phyloP scores from a whole-genome alignment of 2,797 vertebrate genomes.

The Gephyroberyx darwinii region DNA sequence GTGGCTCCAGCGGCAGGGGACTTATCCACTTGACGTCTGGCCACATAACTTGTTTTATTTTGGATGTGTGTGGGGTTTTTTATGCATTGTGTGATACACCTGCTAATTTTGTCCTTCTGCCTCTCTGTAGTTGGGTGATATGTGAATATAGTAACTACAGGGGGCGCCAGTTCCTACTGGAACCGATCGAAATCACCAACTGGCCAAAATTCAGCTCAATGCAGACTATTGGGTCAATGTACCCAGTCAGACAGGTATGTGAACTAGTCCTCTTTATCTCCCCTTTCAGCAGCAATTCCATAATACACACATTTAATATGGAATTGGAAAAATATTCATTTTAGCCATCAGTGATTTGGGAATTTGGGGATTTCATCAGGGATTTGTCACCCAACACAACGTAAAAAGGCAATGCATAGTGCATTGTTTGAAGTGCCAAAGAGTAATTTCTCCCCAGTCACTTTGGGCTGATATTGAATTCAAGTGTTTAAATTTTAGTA shows the following conservation, averaged over 20 bases:
- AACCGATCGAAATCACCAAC: constrained; percentile 90
- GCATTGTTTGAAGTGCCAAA: neutral
- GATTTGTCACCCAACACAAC: neutral
- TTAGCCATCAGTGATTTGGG: neutral
- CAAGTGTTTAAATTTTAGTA: too few relatives aligned
- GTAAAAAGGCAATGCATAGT: neutral
- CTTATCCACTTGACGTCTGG: too few relatives aligned
- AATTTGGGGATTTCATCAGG: too few relatives aligned
- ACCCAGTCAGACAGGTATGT: constrained; percentile 89
- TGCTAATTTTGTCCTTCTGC: neutral
- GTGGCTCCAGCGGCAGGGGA: too few relatives aligned
- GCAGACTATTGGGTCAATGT: constrained; percentile 88
- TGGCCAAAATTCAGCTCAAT: constrained; percentile 92
- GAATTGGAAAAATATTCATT: neutral
- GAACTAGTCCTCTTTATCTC: neutral
- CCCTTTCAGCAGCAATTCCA: neutral
- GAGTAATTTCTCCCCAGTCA: neutral
- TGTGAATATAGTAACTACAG: constrained; percentile 94
- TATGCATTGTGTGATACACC: neutral
- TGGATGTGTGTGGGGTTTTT: neutral
- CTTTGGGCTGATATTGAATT: neutral
- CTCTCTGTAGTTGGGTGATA: constrained; percentile 89
- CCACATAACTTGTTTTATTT: neutral
- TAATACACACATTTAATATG: neutral
- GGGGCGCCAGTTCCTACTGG: constrained; percentile 92